Evolutionary conservation across 2,888 invertebrate genomes (phyloP).

Genomic region (Pristionchus entomophagus): DNA sequence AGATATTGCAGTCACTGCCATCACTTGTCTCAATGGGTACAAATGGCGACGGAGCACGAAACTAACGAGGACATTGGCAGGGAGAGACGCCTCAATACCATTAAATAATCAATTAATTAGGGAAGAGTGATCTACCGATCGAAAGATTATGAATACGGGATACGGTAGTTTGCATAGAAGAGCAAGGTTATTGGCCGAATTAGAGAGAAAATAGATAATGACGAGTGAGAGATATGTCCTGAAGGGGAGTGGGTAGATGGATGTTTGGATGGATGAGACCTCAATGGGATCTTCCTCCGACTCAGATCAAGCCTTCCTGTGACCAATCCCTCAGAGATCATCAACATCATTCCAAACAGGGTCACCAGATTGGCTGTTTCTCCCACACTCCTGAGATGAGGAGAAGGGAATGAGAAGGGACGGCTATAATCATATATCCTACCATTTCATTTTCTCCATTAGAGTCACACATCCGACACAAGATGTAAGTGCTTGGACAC

Average conservation of each 20-base stretch:
- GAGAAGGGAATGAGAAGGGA: neutral
- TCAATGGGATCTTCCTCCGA: constrained; percentile 29
- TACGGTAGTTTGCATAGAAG: constrained; percentile 19
- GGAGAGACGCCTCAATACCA: constrained; percentile 28
- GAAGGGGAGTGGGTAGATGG: neutral
- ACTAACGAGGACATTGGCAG: constrained; percentile 38
- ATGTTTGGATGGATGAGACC: neutral
- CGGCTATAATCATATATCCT: neutral
- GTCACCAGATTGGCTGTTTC: constrained; percentile 43
- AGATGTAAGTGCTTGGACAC: neutral
- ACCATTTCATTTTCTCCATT: constrained; percentile 46
- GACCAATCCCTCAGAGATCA: constrained; percentile 43
- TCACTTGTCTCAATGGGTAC: constrained; percentile 34
- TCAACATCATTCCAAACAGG: constrained; percentile 31
- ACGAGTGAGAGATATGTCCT: constrained; percentile 27
- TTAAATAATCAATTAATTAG: neutral
- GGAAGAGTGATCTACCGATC: constrained; percentile 84
- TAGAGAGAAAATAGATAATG: constrained; percentile 34
- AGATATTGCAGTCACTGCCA: constrained; percentile 9
- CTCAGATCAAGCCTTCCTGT: constrained; percentile 22
- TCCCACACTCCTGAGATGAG: constrained; percentile 30
- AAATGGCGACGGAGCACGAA: constrained; percentile 14
- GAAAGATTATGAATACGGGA: constrained; percentile 96
- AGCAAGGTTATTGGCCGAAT: constrained; percentile 23
- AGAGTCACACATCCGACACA: constrained; percentile 44